These are phyloP conservation scores for Bembecia ichneumoniformis DNA, from an alignment of 2,888 invertebrate species.

Conservation along the genomic window DNA sequence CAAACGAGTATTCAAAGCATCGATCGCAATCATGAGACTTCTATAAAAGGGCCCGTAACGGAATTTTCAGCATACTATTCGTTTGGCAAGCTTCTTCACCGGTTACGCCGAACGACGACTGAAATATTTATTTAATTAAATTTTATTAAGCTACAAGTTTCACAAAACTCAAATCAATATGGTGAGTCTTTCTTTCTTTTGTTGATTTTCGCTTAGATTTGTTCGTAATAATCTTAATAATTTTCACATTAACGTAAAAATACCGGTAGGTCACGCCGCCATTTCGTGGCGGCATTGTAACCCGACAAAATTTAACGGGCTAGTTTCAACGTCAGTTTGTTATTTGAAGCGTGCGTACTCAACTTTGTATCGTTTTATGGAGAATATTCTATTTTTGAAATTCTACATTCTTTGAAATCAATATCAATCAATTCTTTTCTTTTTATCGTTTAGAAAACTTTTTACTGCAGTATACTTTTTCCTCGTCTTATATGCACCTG, in stretches of 20 bases:
- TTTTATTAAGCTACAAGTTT: constrained; percentile 58
- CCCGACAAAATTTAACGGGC: constrained; percentile 17
- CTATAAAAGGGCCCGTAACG: constrained; percentile 72
- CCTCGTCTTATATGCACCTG: no score
- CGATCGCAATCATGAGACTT: constrained; percentile 52
- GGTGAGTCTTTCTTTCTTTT: constrained; percentile 40
- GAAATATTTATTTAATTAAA: constrained; percentile 51
- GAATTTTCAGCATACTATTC: constrained; percentile 66
- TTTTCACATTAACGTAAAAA: constrained; percentile 8
- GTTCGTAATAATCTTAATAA: constrained; percentile 3
- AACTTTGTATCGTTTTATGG: neutral
- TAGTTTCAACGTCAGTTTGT: constrained; percentile 15
- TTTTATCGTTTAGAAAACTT: no score
- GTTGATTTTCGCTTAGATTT: constrained; percentile 10
- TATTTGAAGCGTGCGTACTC: constrained; percentile 9
- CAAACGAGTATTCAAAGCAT: constrained; percentile 47
- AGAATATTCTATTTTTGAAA: neutral
- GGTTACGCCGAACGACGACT: constrained; percentile 74
- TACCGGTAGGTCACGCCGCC: constrained; percentile 50
- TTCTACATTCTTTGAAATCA: neutral
- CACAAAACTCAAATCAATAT: constrained; percentile 64
- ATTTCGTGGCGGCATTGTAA: constrained; percentile 46
- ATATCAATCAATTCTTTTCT: no score
- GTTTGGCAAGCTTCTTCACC: constrained; percentile 80
- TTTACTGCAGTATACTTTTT: no score